Base-by-base conservation (phyloP, 1,140 invertebrate species). In the Drosophila parvula region DNA sequence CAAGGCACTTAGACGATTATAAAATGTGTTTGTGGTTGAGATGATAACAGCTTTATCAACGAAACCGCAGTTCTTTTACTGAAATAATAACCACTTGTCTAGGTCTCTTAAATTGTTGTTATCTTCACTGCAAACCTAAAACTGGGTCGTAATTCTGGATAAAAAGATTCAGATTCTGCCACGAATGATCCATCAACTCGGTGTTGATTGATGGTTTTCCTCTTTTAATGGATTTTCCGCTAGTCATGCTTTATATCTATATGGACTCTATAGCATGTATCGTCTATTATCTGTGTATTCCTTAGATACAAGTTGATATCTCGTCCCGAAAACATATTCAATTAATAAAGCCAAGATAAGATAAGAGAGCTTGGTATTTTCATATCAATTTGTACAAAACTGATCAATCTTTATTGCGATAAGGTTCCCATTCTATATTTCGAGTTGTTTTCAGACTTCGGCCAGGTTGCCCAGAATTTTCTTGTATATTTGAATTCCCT, bases 401-500 rank as follows among this genome's bases (percentile, higher is more conserved):
- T 55, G 41, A 59, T 71, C 43, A 58, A 58, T 73, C 28, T 71
- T 71, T 71, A 68, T 45, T 65, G n/a, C 28, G 53, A 71, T 71
- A 97, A 55, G 96, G 94, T 6, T 32, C 18, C 34, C 38, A 41
- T 12, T 34, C 6, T n/a, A n/a, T 55, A 67, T 45, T 69, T 69
- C 65, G 65, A 69, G 36, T 50, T 59, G 91, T 80, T 94, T 90
- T 71, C 18, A 90, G 55, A 79, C 84, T 88, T 94, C 94, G 40
- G 93, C 93, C 0, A 95, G 74, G 68, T 93, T 92, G 3, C 93
- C 88, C 38, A 96, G 93, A 7, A 96, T 91, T 48, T 93, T 91
- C 56, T 93, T 93, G 85, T 96, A 97, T 45, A 96, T 94, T 8
- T 94, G 91, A 47, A 97, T 96, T 8, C 96, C 96, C 34, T 93